Conservation (phyloP, 1,140 invertebrate genomes). For the Sarcophaga bullata region DNA sequence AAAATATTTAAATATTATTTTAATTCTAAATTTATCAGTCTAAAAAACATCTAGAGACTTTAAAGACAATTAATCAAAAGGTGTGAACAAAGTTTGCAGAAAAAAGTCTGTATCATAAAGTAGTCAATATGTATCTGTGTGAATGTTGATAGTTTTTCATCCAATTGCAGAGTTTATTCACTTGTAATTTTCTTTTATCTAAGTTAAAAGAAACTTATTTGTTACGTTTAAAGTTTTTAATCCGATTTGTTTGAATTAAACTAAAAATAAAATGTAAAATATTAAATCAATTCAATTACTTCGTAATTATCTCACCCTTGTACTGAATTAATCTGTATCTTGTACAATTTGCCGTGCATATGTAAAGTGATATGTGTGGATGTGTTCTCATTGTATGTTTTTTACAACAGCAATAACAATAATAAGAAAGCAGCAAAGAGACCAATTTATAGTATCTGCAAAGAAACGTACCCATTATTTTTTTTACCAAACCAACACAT, state of each 20-base stretch:
- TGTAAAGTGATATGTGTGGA: no score
- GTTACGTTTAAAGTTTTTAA: not conserved
- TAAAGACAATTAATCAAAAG: conserved; percentile 1
- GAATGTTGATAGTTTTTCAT: conserved; percentile 16
- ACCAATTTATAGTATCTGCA: no score
- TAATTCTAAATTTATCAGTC: no score
- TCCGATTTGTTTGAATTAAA: not conserved
- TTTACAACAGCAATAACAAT: no score
- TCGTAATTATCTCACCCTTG: not conserved
- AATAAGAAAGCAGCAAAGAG: no score
- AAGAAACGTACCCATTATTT: no score
- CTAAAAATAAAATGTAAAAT: not conserved
- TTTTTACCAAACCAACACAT: no score
- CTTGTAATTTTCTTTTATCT: not conserved
- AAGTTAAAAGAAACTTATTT: not conserved
- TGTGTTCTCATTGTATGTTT: no score
- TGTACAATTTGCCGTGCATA: not conserved
- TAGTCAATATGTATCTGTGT: conserved; percentile 24
- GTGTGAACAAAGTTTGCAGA: conserved; percentile 28
- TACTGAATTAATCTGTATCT: conserved; percentile 13
- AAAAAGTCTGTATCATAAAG: conserved; percentile 36
- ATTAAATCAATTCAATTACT: not conserved
- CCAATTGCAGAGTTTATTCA: not conserved
- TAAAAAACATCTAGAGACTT: no score
- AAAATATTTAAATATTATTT: not conserved